phyloP scores from a whole-genome alignment of 2,113 vertebrate genomes.

The Passer domesticus region DNA sequence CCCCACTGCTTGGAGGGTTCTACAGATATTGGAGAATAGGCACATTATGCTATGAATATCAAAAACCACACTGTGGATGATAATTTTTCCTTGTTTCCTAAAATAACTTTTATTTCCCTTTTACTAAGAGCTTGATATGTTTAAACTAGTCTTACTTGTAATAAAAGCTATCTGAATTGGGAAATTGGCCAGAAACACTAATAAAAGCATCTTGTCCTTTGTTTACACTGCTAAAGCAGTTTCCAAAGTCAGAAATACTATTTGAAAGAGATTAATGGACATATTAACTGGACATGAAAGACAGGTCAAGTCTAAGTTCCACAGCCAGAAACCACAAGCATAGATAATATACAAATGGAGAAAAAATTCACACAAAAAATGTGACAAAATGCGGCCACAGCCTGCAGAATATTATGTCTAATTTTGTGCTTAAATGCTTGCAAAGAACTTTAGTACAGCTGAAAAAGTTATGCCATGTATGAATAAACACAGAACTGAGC shows the following conservation, averaged over 20 bases:
- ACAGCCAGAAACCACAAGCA: not conserved
- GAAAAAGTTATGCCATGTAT: not conserved
- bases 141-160: not conserved
- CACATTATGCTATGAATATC: not conserved
- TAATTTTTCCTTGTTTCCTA: not conserved
- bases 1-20: not conserved
- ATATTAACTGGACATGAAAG: not conserved
- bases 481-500: not conserved
- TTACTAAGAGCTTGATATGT: not conserved
- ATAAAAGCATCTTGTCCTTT: not conserved
- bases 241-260: not conserved
- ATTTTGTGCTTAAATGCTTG: not conserved
- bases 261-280: not conserved
- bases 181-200: not conserved
- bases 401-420: not conserved
- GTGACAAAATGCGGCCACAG: not conserved
- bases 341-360: not conserved
- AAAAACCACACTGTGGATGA: not conserved
- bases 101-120: not conserved
- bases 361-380: not conserved
- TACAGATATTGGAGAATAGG: not conserved
- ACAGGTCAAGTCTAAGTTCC: not conserved
- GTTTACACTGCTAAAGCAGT: not conserved
- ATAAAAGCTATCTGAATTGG: not conserved
- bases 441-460: not conserved